These are phyloP conservation scores for Merops nubicus DNA, from an alignment of 2,113 vertebrate species.

Conservation along the genomic window DNA sequence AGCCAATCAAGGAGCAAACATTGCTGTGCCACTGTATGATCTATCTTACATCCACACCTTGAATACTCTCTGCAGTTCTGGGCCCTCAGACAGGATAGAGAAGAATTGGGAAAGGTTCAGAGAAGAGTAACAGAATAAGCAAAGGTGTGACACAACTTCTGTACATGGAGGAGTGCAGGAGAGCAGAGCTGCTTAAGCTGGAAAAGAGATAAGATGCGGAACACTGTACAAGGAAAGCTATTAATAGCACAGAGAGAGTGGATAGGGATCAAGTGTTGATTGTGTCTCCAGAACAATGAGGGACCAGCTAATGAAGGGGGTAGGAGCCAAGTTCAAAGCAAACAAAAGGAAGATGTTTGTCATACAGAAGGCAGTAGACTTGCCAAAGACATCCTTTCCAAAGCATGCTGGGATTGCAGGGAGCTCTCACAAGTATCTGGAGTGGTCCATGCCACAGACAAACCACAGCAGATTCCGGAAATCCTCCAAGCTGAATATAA, in stretches of 20 bases:
- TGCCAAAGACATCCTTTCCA: not conserved
- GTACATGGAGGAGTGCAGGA: not conserved
- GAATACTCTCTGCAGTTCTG: not conserved
- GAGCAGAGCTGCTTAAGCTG: not conserved
- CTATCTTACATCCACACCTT: not conserved
- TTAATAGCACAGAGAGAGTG: not conserved
- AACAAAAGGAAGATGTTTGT: not conserved
- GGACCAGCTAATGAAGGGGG: not conserved
- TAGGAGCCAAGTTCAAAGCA: not conserved
- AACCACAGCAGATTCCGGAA: not conserved
- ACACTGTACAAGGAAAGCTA: not conserved
- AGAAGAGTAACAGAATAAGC: not conserved
- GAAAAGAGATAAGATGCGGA: not conserved
- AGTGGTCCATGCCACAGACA: not conserved
- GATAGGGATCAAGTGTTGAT: not conserved
- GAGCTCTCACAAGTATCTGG: not conserved
- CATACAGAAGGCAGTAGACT: not conserved
- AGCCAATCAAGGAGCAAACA: not conserved
- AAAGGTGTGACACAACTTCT: not conserved
- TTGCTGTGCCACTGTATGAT: not conserved
- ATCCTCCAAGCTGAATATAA: not conserved
- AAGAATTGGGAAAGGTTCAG: not conserved
- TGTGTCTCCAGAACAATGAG: not conserved
- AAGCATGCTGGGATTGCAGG: not conserved
- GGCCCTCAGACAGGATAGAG: not conserved